Percentiles rank a stretch among this genome's conserved stretches.
Conservation (phyloP, 2,888 invertebrate species). For the Lasius platythorax region DNA sequence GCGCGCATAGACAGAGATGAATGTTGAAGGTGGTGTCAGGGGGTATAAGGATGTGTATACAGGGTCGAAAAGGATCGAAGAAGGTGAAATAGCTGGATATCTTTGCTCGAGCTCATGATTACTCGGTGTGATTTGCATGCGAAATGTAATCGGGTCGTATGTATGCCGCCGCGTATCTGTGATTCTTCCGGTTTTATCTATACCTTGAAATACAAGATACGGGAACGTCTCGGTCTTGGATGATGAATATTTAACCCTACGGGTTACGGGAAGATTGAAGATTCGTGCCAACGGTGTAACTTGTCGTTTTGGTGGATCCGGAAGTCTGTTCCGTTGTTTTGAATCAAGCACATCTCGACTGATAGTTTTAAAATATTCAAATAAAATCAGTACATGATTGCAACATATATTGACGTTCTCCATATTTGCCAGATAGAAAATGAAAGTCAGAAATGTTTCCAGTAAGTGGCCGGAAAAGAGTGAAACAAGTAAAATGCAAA, state of each 20-base stretch:
- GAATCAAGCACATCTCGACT: constrained; percentile 25
- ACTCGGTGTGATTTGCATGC: constrained; percentile 43
- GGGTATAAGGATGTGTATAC: not conserved
- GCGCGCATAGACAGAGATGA: not conserved
- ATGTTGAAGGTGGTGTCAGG: not conserved
- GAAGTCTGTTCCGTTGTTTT: not conserved
- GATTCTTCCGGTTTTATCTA: constrained; percentile 45
- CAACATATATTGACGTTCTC: not conserved
- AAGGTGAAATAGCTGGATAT: constrained; percentile 26
- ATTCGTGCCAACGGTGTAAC: constrained; percentile 13
- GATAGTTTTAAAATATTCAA: constrained; percentile 26
- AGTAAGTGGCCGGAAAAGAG: not conserved
- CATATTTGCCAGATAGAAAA: not conserved
- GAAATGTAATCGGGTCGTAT: constrained; percentile 45
- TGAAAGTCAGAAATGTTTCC: constrained; percentile 14
- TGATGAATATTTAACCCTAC: constrained; percentile 48
- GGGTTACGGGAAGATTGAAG: constrained; percentile 9
- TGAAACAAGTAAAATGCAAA: constrained; percentile 4
- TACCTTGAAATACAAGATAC: constrained; percentile 30
- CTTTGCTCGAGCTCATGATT: constrained; percentile 33
- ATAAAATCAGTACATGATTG: constrained; percentile 40
- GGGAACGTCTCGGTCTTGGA: not conserved
- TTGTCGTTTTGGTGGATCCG: not conserved
- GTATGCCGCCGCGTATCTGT: constrained; percentile 43
- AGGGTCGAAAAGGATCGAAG: constrained; percentile 19